phyloP scores from a whole-genome alignment of 2,797 vertebrate genomes.

The Sphenopsis melanotis region DNA sequence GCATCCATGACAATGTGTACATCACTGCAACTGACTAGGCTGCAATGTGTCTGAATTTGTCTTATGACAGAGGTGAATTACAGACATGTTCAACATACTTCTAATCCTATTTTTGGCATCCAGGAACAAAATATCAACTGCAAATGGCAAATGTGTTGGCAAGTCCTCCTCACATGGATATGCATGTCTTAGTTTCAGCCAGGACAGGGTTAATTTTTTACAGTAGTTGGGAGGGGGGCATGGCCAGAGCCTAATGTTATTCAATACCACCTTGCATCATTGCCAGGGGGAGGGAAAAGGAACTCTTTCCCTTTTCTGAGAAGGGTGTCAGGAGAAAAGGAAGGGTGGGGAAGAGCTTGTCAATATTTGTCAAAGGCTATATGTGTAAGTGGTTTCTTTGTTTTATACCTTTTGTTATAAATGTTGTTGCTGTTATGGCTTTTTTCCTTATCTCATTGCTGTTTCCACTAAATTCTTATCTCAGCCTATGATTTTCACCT shows the following conservation, averaged over 20 bases:
- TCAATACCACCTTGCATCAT: not conserved
- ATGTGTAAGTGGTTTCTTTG: not conserved
- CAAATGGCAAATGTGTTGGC: not conserved
- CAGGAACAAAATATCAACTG: not conserved
- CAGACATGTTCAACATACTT: not conserved
- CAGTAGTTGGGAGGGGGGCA: accelerated
- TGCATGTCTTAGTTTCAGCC: not conserved
- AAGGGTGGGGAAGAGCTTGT: accelerated
- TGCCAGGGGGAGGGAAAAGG: not conserved
- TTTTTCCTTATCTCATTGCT: not conserved
- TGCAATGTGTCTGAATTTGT: not conserved
- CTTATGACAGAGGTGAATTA: not conserved
- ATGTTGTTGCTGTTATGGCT: not conserved
- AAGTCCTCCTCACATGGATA: not conserved
- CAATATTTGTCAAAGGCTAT: not conserved
- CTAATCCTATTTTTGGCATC: slow-evolving; percentile 23
- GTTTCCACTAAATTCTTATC: not conserved
- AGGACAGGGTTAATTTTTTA: not conserved
- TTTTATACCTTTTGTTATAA: not conserved
- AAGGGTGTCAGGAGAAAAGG: not conserved
- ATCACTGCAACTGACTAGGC: not conserved
- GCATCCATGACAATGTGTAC: not conserved
- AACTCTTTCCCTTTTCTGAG: not conserved
- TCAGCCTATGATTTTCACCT: not conserved
- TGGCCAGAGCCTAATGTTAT: not conserved